Evolutionary conservation across 2,113 vertebrate genomes (phyloP), one percentile per base, ranked within the genome.

Genomic region (Apteryx owenii): DNA sequence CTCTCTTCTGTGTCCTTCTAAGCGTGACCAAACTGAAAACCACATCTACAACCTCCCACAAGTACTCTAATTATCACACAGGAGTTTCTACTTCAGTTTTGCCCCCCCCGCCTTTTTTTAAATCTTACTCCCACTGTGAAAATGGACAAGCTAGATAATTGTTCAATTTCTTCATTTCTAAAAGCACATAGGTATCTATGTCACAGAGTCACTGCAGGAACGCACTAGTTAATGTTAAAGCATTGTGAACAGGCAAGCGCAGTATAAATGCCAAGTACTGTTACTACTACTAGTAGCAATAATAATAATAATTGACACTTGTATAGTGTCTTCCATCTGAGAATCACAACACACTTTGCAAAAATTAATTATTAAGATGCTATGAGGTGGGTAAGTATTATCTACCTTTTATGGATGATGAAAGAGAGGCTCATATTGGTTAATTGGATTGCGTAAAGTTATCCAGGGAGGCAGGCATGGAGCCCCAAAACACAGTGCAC

Each of bases 381-480:
- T 85, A 36, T 69, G 61, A 93, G 66, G 17, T 91, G 23, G 20
- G 28, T 58, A 81, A 86, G 65, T 51, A 85, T 89, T 81, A 95
- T 65, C 81, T 93, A 0, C 51, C n/a, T 87, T 75, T 93, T 87
- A 95, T 2, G 93, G 81, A 69, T 80, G 84, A 89, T 81, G 81
- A 95, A 96, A 94, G 58, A 82, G 19, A 31, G 87, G 65, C 66
- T 95, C 9, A 2, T 87, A 91, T 56, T 0, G 0, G 91, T 89
- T 96, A 97, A 96, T 76, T 91, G 78, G 94, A 97, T 87, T 85
- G 62, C 78, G 31, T 90, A 2, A 88, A 93, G 50, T 85, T 85
- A 61, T 79, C 62, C 62, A 88, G 31, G 51, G 46, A 94, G 84
- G 66, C 66, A 94, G 48, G 66, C 48, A 51, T 0, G 72, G 53